These are phyloP conservation scores for Naja naja DNA, from an alignment of 2,113 vertebrate genomes.

Conservation along the genomic window DNA sequence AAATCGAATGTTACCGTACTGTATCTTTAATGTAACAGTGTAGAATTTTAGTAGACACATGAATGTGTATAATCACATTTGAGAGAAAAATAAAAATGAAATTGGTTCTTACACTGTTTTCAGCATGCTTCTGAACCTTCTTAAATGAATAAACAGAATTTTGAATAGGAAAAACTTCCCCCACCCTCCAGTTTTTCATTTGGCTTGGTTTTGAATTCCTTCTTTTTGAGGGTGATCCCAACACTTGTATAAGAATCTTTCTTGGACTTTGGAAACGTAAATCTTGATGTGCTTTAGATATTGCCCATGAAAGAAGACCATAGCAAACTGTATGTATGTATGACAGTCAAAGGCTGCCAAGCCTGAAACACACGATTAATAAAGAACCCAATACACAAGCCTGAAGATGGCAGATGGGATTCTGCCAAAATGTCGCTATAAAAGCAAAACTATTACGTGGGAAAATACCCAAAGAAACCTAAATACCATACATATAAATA, in stretches of 20 bases:
- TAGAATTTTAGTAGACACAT: conserved; percentile 84
- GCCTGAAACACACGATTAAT: no score
- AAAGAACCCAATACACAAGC: no score
- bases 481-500: no score
- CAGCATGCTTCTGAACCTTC: conserved; percentile 53
- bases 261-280: conserved; percentile 48
- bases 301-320: conserved; percentile 52
- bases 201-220: conserved; percentile 25
- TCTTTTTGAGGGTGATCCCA: background rate
- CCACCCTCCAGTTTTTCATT: background rate
- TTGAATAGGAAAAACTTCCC: background rate
- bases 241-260: conserved; percentile 46
- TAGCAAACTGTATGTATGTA: no score
- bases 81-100: conserved; percentile 81
- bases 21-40: conserved; percentile 87
- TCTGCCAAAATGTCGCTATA: no score
- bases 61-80: conserved; percentile 87
- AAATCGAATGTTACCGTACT: conserved; percentile 85
- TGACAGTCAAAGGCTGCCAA: no score
- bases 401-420: no score
- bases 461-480: no score
- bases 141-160: conserved; percentile 36
- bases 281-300: conserved; percentile 50
- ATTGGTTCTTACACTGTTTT: conserved; percentile 68
- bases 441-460: no score